Percentiles rank a stretch among this genome's conserved stretches.
Evolutionary conservation across 2,113 vertebrate genomes (phyloP).

Genomic region (Dromas ardeola): DNA sequence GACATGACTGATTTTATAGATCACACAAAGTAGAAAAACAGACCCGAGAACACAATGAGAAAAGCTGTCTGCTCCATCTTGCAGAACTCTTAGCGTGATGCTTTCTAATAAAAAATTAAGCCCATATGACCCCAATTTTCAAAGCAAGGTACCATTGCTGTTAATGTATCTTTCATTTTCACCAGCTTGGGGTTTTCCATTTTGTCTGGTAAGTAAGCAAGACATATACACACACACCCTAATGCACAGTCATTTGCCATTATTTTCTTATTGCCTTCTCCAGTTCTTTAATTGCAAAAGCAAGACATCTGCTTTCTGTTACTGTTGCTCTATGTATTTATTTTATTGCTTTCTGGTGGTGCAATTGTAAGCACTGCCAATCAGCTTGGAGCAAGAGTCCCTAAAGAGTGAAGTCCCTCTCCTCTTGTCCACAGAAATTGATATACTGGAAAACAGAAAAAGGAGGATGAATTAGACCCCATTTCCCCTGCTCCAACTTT

Average conservation of each 20-base stretch:
- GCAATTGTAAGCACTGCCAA: not conserved
- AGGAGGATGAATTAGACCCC: not conserved
- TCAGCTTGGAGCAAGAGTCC: not conserved
- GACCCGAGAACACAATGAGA: not conserved
- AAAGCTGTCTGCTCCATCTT: not conserved
- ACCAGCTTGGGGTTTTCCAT: not conserved
- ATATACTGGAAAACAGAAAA: constrained; percentile 17
- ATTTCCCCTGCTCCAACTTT: not conserved
- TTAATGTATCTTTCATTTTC: not conserved
- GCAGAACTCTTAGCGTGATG: not conserved
- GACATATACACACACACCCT: not conserved
- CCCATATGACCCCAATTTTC: not conserved
- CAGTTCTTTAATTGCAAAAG: constrained; percentile 14
- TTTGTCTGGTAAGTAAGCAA: not conserved
- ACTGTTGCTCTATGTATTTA: not conserved
- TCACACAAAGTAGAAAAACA: constrained; percentile 12
- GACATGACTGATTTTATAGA: not conserved
- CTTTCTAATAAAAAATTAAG: not conserved
- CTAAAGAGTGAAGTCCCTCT: not conserved
- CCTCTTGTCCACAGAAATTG: not conserved
- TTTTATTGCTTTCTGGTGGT: constrained; percentile 40
- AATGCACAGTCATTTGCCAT: not conserved
- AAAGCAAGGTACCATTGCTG: not conserved
- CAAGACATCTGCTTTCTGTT: constrained; percentile 60
- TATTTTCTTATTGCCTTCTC: constrained; percentile 4